Base-by-base conservation (phyloP, 1,140 invertebrate genomes). In the Holcopasites calliopsidis region DNA sequence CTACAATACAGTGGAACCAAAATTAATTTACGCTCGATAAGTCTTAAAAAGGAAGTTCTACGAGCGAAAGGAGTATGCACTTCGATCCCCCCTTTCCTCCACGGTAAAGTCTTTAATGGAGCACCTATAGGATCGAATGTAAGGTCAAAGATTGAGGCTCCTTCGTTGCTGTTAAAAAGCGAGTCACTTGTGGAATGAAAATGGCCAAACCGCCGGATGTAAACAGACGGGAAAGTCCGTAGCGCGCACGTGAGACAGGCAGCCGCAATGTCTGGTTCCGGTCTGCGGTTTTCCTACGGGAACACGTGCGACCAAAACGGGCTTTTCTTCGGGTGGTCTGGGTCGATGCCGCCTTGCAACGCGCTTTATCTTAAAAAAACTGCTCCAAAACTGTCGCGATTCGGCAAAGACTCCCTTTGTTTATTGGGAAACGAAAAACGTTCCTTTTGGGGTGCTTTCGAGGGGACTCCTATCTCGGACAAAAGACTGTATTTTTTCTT, bases 231-330 rank as follows among this genome's bases (percentile, higher is more conserved):
- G 60, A 74, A 58, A 49, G 70, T 54, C 64, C 50, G 65, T 70
- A 33, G 23, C 23, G 61, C 21, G 42, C 50, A 66, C 70, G 58
- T 64, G 64, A 83, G 54, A 60, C 38, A 28, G 47, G 42, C 55
- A 68, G 50, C 57, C 66, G 40, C 65, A 79, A 78, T 84, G 38
- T 85, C 82, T 85, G 79, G 72, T 85, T 85, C 83, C 78, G 82
- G 82, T 73, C 68, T 85, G 83, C 79, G 82, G 82, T 85, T 85
- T 85, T 84, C 82, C 78, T 80, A 76, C 28, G 64, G 69, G 57
- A 70, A 84, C 82, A 85, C 76, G 79, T 85, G 82, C 75, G 60
- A 74, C 82, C 65, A 62, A 72, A 70, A 76, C 77, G 50, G 71
- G 23, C n/a, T 75, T 80, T 77, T 79, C 66, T 68, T 76, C 62